Base-by-base conservation (phyloP, 2,888 invertebrate genomes). In the Tachina fera region DNA sequence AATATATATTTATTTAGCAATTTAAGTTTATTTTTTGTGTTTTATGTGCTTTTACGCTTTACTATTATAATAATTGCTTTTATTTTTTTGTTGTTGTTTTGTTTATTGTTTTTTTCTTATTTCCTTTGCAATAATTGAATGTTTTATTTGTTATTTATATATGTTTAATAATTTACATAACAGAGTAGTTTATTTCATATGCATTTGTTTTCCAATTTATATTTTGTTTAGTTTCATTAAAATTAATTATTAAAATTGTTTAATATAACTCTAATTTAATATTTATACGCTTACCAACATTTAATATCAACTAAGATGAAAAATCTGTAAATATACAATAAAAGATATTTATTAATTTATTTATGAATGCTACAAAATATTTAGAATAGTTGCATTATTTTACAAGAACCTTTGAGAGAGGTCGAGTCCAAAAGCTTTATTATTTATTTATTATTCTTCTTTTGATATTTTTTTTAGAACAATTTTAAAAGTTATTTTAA, bases 271-370 rank as follows among this genome's bases (percentile, higher is more conserved):
- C 31, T 71, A 56, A 65, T 65, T 43, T 72, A 71, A 58, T 72
- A 56, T 65, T 65, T 47, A 56, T 49, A 31, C 31, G 5, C 6
- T 5, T 31, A n/a, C 19, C 22, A 22, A 1, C 11, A 43, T 58
- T 72, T 49, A 65, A 67, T 74, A 58, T 22, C 41, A 51, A 67
- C 16, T 67, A 60, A 31, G 61, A n/a, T 58, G 45, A n/a, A 22
- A 45, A 31, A 74, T 67, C 80, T 80, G 80, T 5, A 80, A 74
- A 67, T 41, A 74, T 8, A 80, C n/a, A 22, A 31, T 51, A 19
- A 31, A 31, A 31, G 5, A 39, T 53, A 6, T 1, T 11, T 3
- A 49, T 68, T 51, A 45, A 39, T 47, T 41, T 9, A 11, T 43
- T 58, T 16, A n/a, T 16, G 1, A 13, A 4, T 11, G 11, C 31